Evolutionary conservation across 1,140 invertebrate genomes (phyloP), one percentile per base, ranked within the genome.

Genomic region (Drosophila pectinifera): DNA sequence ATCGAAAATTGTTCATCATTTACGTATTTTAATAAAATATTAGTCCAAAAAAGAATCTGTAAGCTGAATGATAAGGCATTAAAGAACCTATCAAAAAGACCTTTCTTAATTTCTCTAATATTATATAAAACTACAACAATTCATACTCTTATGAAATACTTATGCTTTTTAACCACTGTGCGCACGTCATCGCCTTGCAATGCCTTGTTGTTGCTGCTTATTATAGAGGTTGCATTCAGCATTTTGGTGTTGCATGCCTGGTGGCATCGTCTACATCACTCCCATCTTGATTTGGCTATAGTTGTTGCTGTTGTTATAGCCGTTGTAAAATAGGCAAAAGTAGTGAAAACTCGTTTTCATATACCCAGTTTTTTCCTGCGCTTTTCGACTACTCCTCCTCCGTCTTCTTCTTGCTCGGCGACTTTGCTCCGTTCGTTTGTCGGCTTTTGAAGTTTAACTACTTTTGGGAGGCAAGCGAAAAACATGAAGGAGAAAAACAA

Each of bases 391-490:
- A 18, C 38, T 49, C 16, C 31, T 45, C 28, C 31, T n/a, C 36
- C 58, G 49, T 20, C 26, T 20, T 55, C 39, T 56, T 54, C 36
- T 73, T 74, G 64, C 41, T 31, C 20, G 45, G 42, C 64, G 22
- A 59, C 57, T 58, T 68, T 68, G 58, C 43, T 72, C 38, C 38
- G 62, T 72, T 54, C 28, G 58, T 57, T 78, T 69, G 69, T 82
- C 69, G 83, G 78, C 82, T 86, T 77, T 89, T 89, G 83, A 86
- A 86, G 83, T 84, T 88, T 83, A 88, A 89, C 84, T 89, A 69
- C 75, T 89, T 88, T 89, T 83, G 72, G 79, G 79, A 88, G 83
- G 70, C 67, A 58, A 65, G 53, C 57, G 10, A 62, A 62, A 39
- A 39, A 28, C 16, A 55, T 53, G 18, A 55, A 55, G 53, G 6